A percentile compares a stretch with the other conserved stretches of the same genome.
These are phyloP conservation scores for Trogon surrucura DNA, from an alignment of 2,113 vertebrate species.

Conservation along the genomic window DNA sequence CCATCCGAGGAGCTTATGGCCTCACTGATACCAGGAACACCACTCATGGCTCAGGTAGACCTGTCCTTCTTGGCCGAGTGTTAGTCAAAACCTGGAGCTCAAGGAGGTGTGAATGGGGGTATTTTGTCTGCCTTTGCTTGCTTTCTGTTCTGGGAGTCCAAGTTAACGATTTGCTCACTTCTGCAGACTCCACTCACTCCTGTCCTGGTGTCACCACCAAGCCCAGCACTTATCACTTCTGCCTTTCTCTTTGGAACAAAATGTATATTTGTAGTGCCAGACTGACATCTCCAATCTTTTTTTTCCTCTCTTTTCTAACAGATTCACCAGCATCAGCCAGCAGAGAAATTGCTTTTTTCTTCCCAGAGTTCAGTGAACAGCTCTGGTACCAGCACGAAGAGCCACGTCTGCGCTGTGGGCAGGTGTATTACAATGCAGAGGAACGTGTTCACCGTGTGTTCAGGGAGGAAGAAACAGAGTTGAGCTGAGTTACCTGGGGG, in stretches of 20 bases:
- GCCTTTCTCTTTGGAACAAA: neutral
- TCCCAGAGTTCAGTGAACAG: conserved; percentile 84
- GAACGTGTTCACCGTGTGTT: conserved; percentile 71
- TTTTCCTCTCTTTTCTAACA: conserved; percentile 42
- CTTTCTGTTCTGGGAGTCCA: neutral
- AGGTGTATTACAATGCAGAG: conserved; percentile 61
- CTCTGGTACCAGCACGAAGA: conserved; percentile 88
- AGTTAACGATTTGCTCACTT: neutral
- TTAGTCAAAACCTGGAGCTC: neutral
- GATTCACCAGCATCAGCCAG: conserved; percentile 88
- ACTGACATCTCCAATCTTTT: neutral
- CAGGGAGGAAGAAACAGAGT: neutral
- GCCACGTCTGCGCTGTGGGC: conserved; percentile 74
- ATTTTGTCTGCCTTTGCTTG: neutral
- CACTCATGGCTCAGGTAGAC: conserved; percentile 92
- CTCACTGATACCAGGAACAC: conserved; percentile 96
- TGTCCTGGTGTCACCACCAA: fast-evolving
- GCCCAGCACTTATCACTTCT: neutral
- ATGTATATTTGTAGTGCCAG: fast-evolving
- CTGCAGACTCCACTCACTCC: neutral
- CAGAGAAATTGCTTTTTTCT: conserved; percentile 91
- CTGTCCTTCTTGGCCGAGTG: neutral
- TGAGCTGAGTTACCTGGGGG: neutral
- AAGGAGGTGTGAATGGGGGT: neutral
- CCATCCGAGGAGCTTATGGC: conserved; percentile 88